These are phyloP conservation scores for Nymphicus hollandicus DNA, from an alignment of 2,113 vertebrate species.

Conservation along the genomic window DNA sequence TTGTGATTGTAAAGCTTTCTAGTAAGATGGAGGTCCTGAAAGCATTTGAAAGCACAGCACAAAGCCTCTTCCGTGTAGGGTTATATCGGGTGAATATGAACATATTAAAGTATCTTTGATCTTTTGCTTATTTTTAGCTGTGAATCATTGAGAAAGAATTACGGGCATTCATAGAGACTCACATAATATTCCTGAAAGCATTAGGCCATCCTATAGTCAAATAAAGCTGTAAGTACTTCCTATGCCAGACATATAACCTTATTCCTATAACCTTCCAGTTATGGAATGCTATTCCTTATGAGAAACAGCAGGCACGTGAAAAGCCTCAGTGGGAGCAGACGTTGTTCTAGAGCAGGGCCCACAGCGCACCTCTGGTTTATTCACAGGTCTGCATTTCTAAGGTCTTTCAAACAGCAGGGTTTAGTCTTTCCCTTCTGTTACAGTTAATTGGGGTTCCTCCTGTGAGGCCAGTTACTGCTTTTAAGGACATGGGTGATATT, in stretches of 20 bases:
- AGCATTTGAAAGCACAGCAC: neutral
- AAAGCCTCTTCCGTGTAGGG: neutral
- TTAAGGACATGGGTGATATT: neutral
- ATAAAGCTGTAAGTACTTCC: neutral
- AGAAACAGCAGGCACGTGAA: neutral
- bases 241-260: neutral
- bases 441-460: neutral
- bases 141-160: neutral
- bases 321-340: neutral
- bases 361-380: neutral
- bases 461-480: neutral
- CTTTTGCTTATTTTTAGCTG: neutral
- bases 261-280: neutral
- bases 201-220: neutral
- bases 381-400: neutral
- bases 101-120: neutral
- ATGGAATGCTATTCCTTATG: neutral
- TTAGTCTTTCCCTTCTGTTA: neutral
- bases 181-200: neutral
- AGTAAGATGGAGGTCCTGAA: neutral
- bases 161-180: neutral
- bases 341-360: neutral
- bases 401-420: neutral
- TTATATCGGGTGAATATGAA: neutral
- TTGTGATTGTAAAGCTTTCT: neutral